phyloP scores from a whole-genome alignment of 1,140 invertebrate species.

The Fopius arisanus region DNA sequence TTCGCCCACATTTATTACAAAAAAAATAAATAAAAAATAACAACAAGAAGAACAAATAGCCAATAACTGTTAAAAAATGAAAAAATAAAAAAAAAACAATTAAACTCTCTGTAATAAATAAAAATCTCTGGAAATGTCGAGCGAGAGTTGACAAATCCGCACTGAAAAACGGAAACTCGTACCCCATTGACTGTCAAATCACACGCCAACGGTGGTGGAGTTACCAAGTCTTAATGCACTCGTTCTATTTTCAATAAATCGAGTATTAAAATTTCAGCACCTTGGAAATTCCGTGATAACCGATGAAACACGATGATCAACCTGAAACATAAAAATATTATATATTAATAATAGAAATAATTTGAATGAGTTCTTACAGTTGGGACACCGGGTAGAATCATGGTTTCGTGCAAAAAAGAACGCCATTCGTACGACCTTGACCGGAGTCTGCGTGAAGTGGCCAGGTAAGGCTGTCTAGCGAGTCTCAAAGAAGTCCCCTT shows the following conservation, averaged over 20 bases:
- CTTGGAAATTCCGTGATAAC: too few species aligned
- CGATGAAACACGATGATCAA: too few species aligned
- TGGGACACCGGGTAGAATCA: conserved; percentile 39
- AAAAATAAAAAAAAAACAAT: too few species aligned
- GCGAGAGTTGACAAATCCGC: conserved; percentile 21
- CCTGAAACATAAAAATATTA: too few species aligned
- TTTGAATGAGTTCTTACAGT: conserved; percentile 9
- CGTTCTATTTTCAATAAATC: background rate
- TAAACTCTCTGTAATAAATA: too few species aligned
- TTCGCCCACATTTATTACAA: too few species aligned
- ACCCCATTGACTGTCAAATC: conserved; percentile 55
- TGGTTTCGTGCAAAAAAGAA: conserved; percentile 42
- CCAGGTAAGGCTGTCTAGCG: conserved; percentile 38
- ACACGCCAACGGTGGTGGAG: conserved; percentile 61
- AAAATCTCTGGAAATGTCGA: too few species aligned
- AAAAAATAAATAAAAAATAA: too few species aligned
- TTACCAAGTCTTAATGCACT: conserved; percentile 58
- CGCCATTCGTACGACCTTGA: conserved; percentile 49
- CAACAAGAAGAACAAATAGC: too few species aligned
- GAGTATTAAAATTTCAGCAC: too few species aligned
- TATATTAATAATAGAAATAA: too few species aligned
- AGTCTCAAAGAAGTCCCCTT: conserved; percentile 18
- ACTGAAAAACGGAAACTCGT: conserved; percentile 58
- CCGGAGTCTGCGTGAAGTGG: conserved; percentile 43
- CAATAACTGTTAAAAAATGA: too few species aligned